Conservation (phyloP, 2,113 vertebrate genomes). For the Centrocercus urophasianus region DNA sequence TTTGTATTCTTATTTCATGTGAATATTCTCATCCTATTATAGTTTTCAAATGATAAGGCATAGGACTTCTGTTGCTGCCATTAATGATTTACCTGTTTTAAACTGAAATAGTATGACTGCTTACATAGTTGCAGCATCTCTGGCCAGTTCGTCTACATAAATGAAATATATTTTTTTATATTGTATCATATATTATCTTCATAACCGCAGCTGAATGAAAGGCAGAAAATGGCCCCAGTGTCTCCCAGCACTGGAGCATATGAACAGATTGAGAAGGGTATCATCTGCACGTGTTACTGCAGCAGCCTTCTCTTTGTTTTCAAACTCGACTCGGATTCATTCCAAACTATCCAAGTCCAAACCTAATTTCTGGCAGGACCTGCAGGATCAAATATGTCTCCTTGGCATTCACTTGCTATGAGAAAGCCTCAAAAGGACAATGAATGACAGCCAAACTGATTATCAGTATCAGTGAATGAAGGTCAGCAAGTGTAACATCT, state of each 20-base stretch:
- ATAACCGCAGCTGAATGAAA: background rate
- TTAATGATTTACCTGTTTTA: background rate
- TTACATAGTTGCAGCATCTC: background rate
- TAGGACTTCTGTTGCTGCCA: background rate
- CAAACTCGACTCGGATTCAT: constrained; percentile 48
- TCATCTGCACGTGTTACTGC: constrained; percentile 29
- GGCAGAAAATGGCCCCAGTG: background rate
- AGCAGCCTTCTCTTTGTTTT: constrained; percentile 63
- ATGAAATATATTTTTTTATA: background rate
- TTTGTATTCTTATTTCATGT: background rate
- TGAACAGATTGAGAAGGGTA: constrained; percentile 44
- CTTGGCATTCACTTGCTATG: constrained; percentile 58
- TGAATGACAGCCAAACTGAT: constrained; percentile 73
- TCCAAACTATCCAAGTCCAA: constrained; percentile 62
- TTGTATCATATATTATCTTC: background rate
- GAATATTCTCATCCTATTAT: background rate
- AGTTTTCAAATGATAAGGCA: background rate
- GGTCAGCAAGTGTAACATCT: constrained; percentile 71
- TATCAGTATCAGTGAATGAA: constrained; percentile 67
- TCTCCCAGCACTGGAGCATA: background rate
- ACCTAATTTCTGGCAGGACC: constrained; percentile 70
- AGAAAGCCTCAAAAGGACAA: constrained; percentile 67
- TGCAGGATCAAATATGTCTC: constrained; percentile 60
- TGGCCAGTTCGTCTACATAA: background rate
- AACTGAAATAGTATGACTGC: background rate